Percentiles rank a stretch among this genome's conserved stretches.
These are phyloP conservation scores for Malacoctenus gilli DNA, from an alignment of 2,797 vertebrate genomes.

Conservation along the genomic window DNA sequence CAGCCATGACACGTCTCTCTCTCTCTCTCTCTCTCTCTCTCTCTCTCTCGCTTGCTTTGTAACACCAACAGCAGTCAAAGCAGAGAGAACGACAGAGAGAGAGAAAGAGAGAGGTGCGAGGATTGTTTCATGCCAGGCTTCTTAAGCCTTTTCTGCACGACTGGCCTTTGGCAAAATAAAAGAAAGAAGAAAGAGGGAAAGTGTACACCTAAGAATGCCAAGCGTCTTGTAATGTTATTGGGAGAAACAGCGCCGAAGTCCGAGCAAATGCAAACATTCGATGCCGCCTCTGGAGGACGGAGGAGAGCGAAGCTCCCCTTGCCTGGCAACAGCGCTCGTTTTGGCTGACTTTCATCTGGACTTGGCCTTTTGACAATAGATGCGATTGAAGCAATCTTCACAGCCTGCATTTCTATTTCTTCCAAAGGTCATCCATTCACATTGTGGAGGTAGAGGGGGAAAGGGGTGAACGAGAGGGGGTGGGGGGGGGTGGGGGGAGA, in stretches of 20 bases:
- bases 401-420: constrained; percentile 59
- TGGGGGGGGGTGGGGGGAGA: constrained; percentile 11
- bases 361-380: constrained; percentile 70
- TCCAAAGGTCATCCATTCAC: constrained; percentile 69
- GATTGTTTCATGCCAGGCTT: constrained; percentile 36
- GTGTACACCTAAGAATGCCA: constrained; percentile 44
- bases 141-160: constrained; percentile 27
- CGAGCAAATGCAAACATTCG: constrained; percentile 57
- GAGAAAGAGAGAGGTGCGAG: constrained; percentile 37
- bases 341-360: constrained; percentile 63
- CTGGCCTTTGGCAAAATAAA: constrained; percentile 58
- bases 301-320: constrained; percentile 47
- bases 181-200: background rate
- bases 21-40: constrained; percentile 8
- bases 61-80: constrained; percentile 28
- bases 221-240: constrained; percentile 34
- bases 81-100: constrained; percentile 27
- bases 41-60: constrained; percentile 5
- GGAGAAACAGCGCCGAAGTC: constrained; percentile 26
- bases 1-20: constrained; percentile 19
- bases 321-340: constrained; percentile 64
- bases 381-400: constrained; percentile 65
- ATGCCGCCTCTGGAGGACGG: constrained; percentile 53
- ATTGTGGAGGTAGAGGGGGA: constrained; percentile 40
- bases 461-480: constrained; percentile 14